Conservation (phyloP, 1,140 invertebrate species). For the Drosophila simulans region DNA sequence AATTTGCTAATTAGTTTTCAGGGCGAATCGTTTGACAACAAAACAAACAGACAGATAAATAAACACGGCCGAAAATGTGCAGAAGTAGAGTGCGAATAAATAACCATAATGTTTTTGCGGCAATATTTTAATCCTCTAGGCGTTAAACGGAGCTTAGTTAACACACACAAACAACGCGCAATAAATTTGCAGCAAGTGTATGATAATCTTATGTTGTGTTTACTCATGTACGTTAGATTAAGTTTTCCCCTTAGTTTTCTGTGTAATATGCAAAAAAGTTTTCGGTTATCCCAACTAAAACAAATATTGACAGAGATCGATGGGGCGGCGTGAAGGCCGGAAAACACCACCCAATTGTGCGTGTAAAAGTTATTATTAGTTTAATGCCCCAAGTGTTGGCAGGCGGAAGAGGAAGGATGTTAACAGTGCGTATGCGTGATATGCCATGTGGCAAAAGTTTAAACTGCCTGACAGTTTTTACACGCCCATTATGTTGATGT, state of each 20-base stretch:
- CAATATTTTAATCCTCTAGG: constrained; percentile 37
- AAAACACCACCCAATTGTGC: constrained; percentile 9
- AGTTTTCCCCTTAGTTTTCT: constrained; percentile 48
- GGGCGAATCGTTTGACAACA: constrained; percentile 27
- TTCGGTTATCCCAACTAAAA: constrained; percentile 6
- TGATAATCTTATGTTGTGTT: constrained; percentile 56
- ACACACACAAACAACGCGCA: constrained; percentile 11
- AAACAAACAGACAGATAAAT: constrained; percentile 43
- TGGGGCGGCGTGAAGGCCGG: background rate
- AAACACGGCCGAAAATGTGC: background rate
- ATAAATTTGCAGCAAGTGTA: constrained; percentile 48
- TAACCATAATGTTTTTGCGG: constrained; percentile 34
- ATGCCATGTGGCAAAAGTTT: constrained; percentile 46
- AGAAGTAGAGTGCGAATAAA: constrained; percentile 26
- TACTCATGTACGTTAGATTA: constrained; percentile 52
- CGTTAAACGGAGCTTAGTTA: constrained; percentile 34
- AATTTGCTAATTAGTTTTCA: constrained; percentile 53
- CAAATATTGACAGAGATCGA: constrained; percentile 44
- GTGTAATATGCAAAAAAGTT: constrained; percentile 47
- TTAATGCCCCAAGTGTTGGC: constrained; percentile 21
- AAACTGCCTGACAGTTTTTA: constrained; percentile 33
- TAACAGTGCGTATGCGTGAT: constrained; percentile 40
- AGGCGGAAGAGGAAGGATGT: constrained; percentile 3
- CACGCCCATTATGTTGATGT: constrained; percentile 20
- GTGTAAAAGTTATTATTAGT: constrained; percentile 48